Percentiles rank a stretch among this genome's conserved stretches.
Evolutionary conservation across 2,113 vertebrate genomes (phyloP).

Genomic region (Camelus dromedarius): DNA sequence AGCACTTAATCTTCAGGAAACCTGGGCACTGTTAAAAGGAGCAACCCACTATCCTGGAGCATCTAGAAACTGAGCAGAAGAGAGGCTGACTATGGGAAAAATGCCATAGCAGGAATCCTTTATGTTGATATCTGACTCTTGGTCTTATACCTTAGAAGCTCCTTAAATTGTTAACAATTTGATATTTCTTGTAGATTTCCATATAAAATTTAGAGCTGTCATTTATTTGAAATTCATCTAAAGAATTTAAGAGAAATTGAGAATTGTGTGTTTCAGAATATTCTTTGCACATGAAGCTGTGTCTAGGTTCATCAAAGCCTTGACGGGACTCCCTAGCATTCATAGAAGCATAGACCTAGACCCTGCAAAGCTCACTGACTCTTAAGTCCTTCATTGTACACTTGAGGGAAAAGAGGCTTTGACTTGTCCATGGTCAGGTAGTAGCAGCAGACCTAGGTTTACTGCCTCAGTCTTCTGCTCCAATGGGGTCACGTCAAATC

Average conservation of each 20-base stretch:
- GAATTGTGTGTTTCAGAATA: neutral
- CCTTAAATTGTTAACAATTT: neutral
- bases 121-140: neutral
- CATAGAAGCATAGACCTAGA: neutral
- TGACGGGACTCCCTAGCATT: neutral
- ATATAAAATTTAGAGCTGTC: neutral
- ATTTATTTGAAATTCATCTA: slow-evolving; percentile 25
- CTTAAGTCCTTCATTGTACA: neutral
- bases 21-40: neutral
- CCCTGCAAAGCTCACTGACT: neutral
- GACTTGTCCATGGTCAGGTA: neutral
- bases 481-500: neutral
- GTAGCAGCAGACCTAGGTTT: neutral
- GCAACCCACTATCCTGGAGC: neutral
- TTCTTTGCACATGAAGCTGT: neutral
- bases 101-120: neutral
- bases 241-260: slow-evolving; percentile 19
- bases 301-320: neutral
- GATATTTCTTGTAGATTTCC: neutral
- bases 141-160: neutral
- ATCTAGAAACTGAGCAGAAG: neutral
- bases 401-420: neutral
- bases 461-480: neutral
- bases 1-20: neutral
- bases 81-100: neutral